Evolutionary conservation across 2,888 invertebrate genomes (phyloP).

Genomic region (Polymixis lichenea): DNA sequence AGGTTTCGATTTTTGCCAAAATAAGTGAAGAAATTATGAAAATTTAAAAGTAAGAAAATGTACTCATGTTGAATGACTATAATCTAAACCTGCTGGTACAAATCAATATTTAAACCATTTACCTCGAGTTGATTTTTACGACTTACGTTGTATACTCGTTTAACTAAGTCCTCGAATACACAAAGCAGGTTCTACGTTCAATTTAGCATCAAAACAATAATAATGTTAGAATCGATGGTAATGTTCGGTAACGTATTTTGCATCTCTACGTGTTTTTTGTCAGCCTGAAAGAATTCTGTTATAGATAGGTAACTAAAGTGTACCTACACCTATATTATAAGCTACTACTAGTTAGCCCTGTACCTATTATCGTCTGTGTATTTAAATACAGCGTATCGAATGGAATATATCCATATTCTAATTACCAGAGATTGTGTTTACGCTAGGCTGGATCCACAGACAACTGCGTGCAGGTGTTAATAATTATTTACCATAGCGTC

Average conservation of each 20-base stretch:
- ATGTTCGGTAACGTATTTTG: neutral
- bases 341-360: conserved; percentile 29
- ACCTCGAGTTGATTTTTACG: conserved; percentile 49
- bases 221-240: conserved; percentile 32
- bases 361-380: conserved; percentile 34
- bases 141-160: conserved; percentile 23
- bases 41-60: neutral
- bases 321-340: neutral
- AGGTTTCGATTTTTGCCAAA: neutral
- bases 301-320: neutral
- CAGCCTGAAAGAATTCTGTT: neutral
- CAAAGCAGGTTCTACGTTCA: conserved; percentile 10
- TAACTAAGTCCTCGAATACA: conserved; percentile 15
- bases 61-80: conserved; percentile 27
- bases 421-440: conserved; percentile 63
- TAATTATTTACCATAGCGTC: conserved; percentile 63
- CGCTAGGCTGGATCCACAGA: conserved; percentile 55
- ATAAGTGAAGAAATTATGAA: neutral
- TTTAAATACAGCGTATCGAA: conserved; percentile 57
- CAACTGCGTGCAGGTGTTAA: conserved; percentile 65
- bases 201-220: conserved; percentile 43
- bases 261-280: neutral
- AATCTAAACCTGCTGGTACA: conserved; percentile 19
- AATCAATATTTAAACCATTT: conserved; percentile 54
- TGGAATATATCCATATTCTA: conserved; percentile 64